These are phyloP conservation scores for Oncorhynchus keta DNA, from an alignment of 2,113 vertebrate genomes.

Conservation along the genomic window DNA sequence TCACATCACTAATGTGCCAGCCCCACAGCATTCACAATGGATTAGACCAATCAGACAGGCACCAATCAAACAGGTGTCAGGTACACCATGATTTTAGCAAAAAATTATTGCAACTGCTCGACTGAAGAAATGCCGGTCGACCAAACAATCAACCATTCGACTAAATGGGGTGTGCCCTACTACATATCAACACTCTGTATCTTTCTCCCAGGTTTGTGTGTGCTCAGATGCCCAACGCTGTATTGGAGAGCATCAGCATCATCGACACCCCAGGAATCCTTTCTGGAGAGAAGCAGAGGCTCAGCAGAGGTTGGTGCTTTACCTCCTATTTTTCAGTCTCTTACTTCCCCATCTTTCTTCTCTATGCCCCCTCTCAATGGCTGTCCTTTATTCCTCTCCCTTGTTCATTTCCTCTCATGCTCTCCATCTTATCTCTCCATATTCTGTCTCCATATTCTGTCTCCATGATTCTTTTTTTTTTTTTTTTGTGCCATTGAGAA, in stretches of 20 bases:
- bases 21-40: no score
- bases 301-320: conserved; percentile 43
- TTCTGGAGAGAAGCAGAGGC: conserved; percentile 18
- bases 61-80: no score
- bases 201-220: conserved; percentile 11
- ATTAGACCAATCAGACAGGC: no score
- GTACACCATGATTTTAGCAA: no score
- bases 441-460: not conserved
- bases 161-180: not conserved
- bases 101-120: no score
- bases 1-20: conserved; percentile 16
- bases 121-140: conserved; percentile 15
- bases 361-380: not conserved
- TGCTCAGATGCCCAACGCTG: conserved; percentile 20
- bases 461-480: not conserved
- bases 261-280: conserved; percentile 23
- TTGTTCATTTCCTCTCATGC: not conserved
- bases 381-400: no score
- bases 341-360: not conserved
- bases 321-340: not conserved
- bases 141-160: no score
- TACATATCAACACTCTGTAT: not conserved
- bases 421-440: no score
- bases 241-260: conserved; percentile 27
- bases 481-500: not conserved